phyloP scores from a whole-genome alignment of 2,888 invertebrate species.

The Chesias legatella region DNA sequence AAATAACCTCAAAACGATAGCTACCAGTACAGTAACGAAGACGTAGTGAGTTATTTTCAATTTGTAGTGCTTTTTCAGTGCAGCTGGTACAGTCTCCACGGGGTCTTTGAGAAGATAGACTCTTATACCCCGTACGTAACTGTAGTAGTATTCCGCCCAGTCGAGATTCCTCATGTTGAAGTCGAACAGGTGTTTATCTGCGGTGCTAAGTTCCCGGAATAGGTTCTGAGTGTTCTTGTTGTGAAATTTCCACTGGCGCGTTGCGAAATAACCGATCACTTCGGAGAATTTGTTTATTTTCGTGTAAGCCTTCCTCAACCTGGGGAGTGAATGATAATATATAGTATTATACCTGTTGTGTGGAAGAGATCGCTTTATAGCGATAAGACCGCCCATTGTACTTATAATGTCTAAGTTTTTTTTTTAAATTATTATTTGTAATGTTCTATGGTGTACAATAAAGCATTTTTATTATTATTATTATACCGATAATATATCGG shows the following conservation, averaged over 20 bases:
- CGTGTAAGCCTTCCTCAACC: constrained; percentile 86
- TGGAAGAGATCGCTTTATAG: too few relatives aligned
- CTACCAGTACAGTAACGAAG: constrained; percentile 30
- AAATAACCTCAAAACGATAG: constrained; percentile 38
- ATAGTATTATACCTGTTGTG: background rate
- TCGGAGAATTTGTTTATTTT: constrained; percentile 87
- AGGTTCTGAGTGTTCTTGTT: constrained; percentile 80
- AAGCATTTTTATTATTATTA: too few relatives aligned
- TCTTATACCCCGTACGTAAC: constrained; percentile 85
- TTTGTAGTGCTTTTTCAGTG: constrained; percentile 61
- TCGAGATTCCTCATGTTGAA: constrained; percentile 83
- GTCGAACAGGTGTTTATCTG: constrained; percentile 82
- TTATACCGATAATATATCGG: too few relatives aligned
- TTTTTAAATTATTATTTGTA: too few relatives aligned
- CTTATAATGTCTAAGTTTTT: too few relatives aligned
- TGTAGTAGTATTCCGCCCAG: constrained; percentile 86
- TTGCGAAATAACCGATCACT: constrained; percentile 87
- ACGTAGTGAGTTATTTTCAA: constrained; percentile 47
- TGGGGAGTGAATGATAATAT: constrained; percentile 47
- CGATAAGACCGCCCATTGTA: too few relatives aligned
- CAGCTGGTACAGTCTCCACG: constrained; percentile 82
- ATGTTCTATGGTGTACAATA: too few relatives aligned
- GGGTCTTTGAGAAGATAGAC: constrained; percentile 88
- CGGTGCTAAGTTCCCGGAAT: constrained; percentile 71
- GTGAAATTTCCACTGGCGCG: constrained; percentile 85